phyloP scores from a whole-genome alignment of 2,797 vertebrate genomes.

The Oreochromis mossambicus region DNA sequence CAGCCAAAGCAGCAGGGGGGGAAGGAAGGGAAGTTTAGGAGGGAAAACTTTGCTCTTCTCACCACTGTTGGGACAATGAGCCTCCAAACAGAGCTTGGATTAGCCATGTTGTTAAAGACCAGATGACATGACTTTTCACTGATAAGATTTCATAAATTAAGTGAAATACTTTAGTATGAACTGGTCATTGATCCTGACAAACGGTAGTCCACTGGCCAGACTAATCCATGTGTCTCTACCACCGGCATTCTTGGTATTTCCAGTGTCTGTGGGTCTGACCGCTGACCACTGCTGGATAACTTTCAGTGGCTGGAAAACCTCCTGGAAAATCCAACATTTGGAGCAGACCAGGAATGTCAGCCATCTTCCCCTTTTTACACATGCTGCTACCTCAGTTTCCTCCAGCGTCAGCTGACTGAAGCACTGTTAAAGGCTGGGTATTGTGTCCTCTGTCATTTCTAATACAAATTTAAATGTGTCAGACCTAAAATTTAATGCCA shows the following conservation, averaged over 20 bases:
- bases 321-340: slow-evolving; percentile 65
- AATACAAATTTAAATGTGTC: not conserved
- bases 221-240: slow-evolving; percentile 62
- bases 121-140: not conserved
- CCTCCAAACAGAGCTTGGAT: slow-evolving; percentile 16
- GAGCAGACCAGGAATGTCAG: slow-evolving; percentile 54
- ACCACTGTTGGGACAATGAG: slow-evolving; percentile 35
- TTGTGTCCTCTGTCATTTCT: not conserved
- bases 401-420: slow-evolving; percentile 37
- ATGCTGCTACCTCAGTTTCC: slow-evolving; percentile 37
- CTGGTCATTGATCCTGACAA: slow-evolving; percentile 45
- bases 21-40: slow-evolving; percentile 51
- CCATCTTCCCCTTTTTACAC: slow-evolving; percentile 34
- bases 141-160: slow-evolving; percentile 10
- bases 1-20: slow-evolving; percentile 43
- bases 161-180: not conserved
- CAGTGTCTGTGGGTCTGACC: slow-evolving; percentile 74
- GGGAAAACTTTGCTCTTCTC: slow-evolving; percentile 51
- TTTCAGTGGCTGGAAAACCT: slow-evolving; percentile 75
- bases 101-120: not conserved
- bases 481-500: not conserved
- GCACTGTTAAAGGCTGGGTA: not conserved
- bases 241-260: slow-evolving; percentile 67
- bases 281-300: slow-evolving; percentile 69
- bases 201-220: slow-evolving; percentile 42